These are phyloP conservation scores for Himantopus leucocephalus DNA, from an alignment of 2,113 vertebrate species.

Conservation along the genomic window DNA sequence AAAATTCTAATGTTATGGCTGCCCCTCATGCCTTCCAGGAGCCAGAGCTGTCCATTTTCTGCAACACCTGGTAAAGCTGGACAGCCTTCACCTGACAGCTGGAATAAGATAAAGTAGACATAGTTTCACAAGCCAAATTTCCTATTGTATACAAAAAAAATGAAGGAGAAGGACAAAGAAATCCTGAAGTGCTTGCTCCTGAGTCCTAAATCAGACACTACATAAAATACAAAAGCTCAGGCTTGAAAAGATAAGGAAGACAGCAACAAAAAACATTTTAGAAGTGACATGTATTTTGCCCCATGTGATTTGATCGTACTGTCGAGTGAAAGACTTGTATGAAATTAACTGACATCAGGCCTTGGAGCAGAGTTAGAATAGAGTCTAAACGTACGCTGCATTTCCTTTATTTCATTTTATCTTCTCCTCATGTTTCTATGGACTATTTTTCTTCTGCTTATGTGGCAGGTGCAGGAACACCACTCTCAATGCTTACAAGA, in stretches of 20 bases:
- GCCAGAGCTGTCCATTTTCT: not conserved
- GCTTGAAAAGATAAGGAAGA: not conserved
- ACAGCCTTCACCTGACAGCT: not conserved
- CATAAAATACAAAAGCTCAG: not conserved
- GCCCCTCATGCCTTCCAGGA: not conserved
- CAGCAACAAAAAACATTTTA: not conserved
- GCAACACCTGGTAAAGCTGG: not conserved
- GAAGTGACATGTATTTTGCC: not conserved
- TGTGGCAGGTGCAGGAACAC: not conserved
- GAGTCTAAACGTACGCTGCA: not conserved
- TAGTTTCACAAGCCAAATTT: not conserved
- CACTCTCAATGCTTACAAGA: not conserved
- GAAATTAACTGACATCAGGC: not conserved
- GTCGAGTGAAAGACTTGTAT: not conserved
- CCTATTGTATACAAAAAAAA: not conserved
- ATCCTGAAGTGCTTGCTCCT: not conserved
- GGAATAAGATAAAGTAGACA: not conserved
- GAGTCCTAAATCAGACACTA: not conserved
- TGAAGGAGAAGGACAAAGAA: not conserved
- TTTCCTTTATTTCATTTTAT: not conserved
- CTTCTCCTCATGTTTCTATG: not conserved
- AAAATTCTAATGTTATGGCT: not conserved
- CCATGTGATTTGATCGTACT: not conserved
- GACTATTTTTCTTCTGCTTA: not conserved
- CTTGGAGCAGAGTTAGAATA: not conserved